Base-by-base conservation (phyloP, 2,888 invertebrate genomes). In the Luperina testacea region DNA sequence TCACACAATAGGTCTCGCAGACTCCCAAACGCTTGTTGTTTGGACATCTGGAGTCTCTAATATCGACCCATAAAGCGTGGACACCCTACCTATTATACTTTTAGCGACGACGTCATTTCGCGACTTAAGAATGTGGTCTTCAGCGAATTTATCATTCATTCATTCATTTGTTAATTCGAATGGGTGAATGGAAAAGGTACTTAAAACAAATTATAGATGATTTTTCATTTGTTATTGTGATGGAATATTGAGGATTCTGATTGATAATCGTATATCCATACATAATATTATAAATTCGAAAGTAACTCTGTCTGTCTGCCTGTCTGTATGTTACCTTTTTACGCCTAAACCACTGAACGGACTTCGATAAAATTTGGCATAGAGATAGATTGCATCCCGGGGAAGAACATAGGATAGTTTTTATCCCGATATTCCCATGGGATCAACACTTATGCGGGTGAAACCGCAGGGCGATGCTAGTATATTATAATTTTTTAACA, bases 11-110 rank as follows among this genome's bases (percentile, higher is more conserved):
- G 92, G 92, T 77, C 85, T 84, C 88, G 86, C 90, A 89, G 89
- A 85, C 89, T 92, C 90, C 92, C 91, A 88, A 88, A 86, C 95
- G 91, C 92, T 94, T 94, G 93, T 94, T 95, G 94, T 96, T 95
- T 95, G 93, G 95, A 96, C 96, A 96, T 97, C 95, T 96, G 96
- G 96, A 95, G 94, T 94, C 93, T 92, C 92, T 90, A 90, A 93
- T 91, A 93, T 91, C 91, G 90, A 81, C 90, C 78, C 91, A 90
- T 88, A 90, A 86, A 90, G 89, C 92, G 91, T 87, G 91, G 91
- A 91, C 91, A 90, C 92, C 92, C 91, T 92, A 91, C 82, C 90
- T 80, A 85, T 91, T 88, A 89, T 85, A 88, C 90, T 93, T 93
- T 90, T 91, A 86, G 93, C 93, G 84, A 85, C 88, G 91, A 85